phyloP scores from a whole-genome alignment of 2,113 vertebrate genomes.

The Chaetodon trifascialis region DNA sequence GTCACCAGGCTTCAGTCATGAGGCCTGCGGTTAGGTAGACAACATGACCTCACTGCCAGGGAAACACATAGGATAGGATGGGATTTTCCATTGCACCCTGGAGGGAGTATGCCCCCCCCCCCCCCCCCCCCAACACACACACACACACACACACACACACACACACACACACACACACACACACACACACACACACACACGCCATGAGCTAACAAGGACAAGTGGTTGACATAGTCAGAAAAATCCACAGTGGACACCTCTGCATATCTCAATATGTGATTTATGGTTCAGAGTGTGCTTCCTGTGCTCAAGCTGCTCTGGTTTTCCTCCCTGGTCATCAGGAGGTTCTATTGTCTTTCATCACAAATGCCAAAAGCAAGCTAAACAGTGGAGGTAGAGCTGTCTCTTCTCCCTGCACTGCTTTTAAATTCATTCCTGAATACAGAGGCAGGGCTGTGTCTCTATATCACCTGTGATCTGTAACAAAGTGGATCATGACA shows the following conservation, averaged over 20 bases:
- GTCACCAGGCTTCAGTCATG: conserved; percentile 29
- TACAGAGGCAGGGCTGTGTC: not conserved
- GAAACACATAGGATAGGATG: conserved; percentile 68
- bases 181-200: not conserved
- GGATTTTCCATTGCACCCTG: conserved; percentile 80
- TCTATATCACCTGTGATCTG: not conserved
- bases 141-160: too few relatives aligned
- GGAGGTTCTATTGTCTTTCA: not conserved
- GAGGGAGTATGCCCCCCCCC: conserved; percentile 39
- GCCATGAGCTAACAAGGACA: conserved; percentile 61
- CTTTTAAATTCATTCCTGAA: conserved; percentile 4
- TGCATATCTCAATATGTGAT: conserved; percentile 31
- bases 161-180: too few relatives aligned
- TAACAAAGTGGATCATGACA: not conserved
- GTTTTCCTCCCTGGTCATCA: conserved; percentile 10
- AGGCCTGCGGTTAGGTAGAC: conserved; percentile 68
- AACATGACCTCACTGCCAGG: conserved; percentile 76
- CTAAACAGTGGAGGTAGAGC: too few relatives aligned
- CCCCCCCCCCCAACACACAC: not conserved
- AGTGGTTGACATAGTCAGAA: conserved; percentile 37
- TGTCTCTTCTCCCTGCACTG: not conserved
- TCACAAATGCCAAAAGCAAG: conserved; percentile 12
- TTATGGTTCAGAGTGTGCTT: not conserved
- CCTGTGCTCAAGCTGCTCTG: conserved; percentile 7
- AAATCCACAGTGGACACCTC: conserved; percentile 32